Percentiles rank a stretch among this genome's conserved stretches.
Evolutionary conservation across 2,797 vertebrate species (phyloP).

Genomic region (Prunella strophiata): DNA sequence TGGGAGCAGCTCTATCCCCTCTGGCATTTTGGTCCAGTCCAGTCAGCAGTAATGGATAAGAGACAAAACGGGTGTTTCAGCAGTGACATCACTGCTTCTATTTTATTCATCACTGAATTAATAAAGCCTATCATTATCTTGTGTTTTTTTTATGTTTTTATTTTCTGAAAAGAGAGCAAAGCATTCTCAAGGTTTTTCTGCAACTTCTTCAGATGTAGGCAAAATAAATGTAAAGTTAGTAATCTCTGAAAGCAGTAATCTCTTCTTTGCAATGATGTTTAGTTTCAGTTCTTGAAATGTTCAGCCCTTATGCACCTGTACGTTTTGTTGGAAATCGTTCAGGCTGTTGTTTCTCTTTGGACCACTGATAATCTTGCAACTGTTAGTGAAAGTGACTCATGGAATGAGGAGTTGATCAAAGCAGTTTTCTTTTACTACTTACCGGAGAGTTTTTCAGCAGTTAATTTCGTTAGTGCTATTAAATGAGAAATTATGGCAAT

Average conservation of each 20-base stretch:
- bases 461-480: not conserved
- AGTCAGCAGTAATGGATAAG: not conserved
- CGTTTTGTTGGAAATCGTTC: not conserved
- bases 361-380: not conserved
- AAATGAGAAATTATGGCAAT: not conserved
- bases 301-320: not conserved
- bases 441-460: not conserved
- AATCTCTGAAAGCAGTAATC: not conserved
- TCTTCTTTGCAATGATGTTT: not conserved
- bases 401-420: not conserved
- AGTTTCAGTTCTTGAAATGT: not conserved
- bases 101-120: not conserved
- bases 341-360: not conserved
- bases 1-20: rapidly evolving
- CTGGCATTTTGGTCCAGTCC: not conserved
- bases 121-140: not conserved
- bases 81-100: not conserved
- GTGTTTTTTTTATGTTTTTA: not conserved
- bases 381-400: not conserved
- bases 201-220: not conserved
- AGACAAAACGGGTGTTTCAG: not conserved
- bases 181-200: not conserved
- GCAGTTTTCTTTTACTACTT: not conserved
- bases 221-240: not conserved
- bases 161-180: not conserved